phyloP scores from a whole-genome alignment of 2,888 invertebrate species.

The Ophion slaviceki region DNA sequence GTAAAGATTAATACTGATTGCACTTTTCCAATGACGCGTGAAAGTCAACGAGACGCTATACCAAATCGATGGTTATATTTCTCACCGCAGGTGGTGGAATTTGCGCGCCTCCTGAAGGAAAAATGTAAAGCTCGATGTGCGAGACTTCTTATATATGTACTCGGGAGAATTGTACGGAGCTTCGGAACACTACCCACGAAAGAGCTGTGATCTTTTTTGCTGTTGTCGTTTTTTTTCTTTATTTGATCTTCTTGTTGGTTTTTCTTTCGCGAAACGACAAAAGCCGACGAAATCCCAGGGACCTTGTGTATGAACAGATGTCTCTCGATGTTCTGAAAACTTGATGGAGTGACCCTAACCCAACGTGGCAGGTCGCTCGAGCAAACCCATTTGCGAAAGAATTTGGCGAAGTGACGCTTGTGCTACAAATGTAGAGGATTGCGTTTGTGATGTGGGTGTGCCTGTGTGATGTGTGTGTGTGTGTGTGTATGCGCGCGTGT shows the following conservation, averaged over 20 bases:
- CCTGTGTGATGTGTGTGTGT: no score
- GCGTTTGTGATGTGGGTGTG: not conserved
- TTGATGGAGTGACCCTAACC: conserved; percentile 55
- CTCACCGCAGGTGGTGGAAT: no score
- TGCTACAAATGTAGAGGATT: conserved; percentile 7
- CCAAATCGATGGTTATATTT: no score
- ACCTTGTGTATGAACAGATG: not conserved
- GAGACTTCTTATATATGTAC: not conserved
- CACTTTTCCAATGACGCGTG: no score
- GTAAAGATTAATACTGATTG: no score
- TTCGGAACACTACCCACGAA: not conserved
- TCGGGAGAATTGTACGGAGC: not conserved
- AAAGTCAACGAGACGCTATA: no score
- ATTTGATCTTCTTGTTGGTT: not conserved
- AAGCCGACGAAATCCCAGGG: conserved; percentile 40
- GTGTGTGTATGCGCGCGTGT: no score
- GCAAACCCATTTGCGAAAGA: conserved; percentile 39
- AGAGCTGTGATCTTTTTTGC: not conserved
- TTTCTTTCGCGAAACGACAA: conserved; percentile 27
- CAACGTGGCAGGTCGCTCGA: conserved; percentile 6
- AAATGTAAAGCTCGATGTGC: not conserved
- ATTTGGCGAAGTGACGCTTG: conserved; percentile 27
- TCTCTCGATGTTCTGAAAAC: conserved; percentile 32
- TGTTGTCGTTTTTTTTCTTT: not conserved
- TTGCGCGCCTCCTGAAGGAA: no score